Conservation (phyloP, 2,797 vertebrate genomes). For the Perodicticus potto region DNA sequence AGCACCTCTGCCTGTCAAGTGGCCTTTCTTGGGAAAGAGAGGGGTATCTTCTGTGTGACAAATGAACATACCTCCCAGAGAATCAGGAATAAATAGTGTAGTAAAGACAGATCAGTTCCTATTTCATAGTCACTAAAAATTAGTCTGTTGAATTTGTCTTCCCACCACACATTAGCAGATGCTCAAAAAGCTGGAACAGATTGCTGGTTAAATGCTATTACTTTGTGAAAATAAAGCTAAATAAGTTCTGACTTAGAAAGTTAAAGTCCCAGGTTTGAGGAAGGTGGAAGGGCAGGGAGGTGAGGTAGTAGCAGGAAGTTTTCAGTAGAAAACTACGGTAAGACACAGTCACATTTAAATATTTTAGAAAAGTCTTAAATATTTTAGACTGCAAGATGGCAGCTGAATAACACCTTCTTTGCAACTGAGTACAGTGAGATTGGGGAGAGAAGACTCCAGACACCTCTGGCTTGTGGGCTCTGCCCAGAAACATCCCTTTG, state of each 20-base stretch:
- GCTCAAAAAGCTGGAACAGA: slow-evolving; percentile 79
- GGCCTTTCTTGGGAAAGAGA: slow-evolving; percentile 77
- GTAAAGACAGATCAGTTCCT: slow-evolving; percentile 79
- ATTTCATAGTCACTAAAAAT: slow-evolving; percentile 33
- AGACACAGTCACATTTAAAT: neutral
- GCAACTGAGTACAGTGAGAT: too few relatives aligned
- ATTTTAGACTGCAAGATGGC: too few relatives aligned
- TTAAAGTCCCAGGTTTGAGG: neutral
- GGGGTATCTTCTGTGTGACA: slow-evolving; percentile 79
- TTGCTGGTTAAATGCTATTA: slow-evolving; percentile 77
- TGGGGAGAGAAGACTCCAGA: too few relatives aligned
- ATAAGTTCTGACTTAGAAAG: slow-evolving; percentile 57
- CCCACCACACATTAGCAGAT: slow-evolving; percentile 73
- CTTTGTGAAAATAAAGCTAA: slow-evolving; percentile 74
- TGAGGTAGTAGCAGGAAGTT: neutral
- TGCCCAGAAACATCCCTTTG: too few relatives aligned
- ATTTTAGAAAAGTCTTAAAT: neutral
- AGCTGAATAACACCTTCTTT: too few relatives aligned
- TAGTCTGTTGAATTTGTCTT: slow-evolving; percentile 74
- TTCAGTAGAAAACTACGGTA: slow-evolving; percentile 44
- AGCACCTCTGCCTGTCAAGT: slow-evolving; percentile 73
- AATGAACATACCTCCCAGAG: slow-evolving; percentile 78
- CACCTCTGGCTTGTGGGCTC: too few relatives aligned
- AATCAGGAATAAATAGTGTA: slow-evolving; percentile 83
- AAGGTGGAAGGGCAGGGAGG: neutral